These are phyloP conservation scores for Paracentrotus lividus DNA, from an alignment of 53 echinoderm and acorn worm species.

Conservation along the genomic window DNA sequence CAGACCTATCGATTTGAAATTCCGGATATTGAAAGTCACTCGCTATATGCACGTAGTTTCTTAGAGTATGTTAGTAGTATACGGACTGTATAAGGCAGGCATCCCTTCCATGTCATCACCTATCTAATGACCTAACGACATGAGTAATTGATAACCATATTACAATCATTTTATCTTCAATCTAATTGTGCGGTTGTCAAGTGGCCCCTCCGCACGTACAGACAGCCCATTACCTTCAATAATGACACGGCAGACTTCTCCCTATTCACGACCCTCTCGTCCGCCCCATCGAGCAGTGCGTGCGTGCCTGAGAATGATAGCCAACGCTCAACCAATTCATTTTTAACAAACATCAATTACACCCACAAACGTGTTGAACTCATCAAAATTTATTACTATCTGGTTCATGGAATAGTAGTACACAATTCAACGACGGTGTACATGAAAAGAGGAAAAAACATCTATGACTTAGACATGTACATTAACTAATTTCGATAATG, in stretches of 20 bases:
- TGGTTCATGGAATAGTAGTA: conserved; percentile 45
- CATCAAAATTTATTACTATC: not conserved
- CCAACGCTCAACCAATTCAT: conserved; percentile 50
- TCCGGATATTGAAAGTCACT: too few species aligned
- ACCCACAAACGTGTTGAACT: conserved; percentile 51
- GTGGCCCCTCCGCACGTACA: conserved; percentile 56
- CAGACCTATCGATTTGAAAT: too few species aligned
- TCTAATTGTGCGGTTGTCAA: conserved; percentile 41
- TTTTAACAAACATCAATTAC: conserved; percentile 69
- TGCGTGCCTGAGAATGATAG: not conserved
- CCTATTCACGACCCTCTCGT: not conserved
- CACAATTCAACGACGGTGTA: not conserved
- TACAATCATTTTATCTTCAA: conserved; percentile 64
- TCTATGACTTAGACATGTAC: conserved; percentile 54
- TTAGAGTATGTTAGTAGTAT: too few species aligned
- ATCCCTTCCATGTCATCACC: conserved; percentile 2
- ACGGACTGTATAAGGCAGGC: too few species aligned
- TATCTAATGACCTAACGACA: conserved; percentile 41
- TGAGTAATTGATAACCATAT: conserved; percentile 67
- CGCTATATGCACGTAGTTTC: too few species aligned
- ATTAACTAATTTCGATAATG: conserved; percentile 45
- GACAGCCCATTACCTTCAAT: conserved; percentile 46
- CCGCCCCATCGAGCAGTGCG: not conserved
- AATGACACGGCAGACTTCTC: conserved; percentile 46
- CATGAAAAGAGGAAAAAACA: conserved; percentile 6